Evolutionary conservation across 2,113 vertebrate species (phyloP), one percentile per base, ranked within the genome.

Genomic region (Percina caprodes): DNA sequence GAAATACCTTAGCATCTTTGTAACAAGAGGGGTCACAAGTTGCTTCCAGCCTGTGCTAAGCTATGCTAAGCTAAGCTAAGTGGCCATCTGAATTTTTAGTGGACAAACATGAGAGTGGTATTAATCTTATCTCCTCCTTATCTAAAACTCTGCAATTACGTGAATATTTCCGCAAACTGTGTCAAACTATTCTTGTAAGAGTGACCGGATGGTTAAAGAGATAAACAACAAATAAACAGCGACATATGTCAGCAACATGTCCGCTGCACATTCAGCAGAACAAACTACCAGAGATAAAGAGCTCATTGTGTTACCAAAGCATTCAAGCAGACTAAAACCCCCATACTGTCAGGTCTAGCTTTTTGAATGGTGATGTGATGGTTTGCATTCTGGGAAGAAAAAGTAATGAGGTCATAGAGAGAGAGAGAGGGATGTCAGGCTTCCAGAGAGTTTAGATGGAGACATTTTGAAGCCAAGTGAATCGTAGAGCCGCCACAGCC

Each of bases 401-500:
- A 54, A 69, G 72, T 56, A 58, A 71, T n/a, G 42, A 69, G 86
- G 74, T 84, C 56, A 74, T n/a, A 67, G 9, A 26, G 59, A 65
- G 7, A 45, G 52, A 55, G 18, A 56, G 24, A 23, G 60, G 55
- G 59, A 83, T 69, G 81, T 88, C 71, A 82, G 65, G 48, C 61
- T 80, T 67, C 71, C 65, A 54, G 77, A 75, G 82, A 86, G 74
- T 79, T 86, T 71, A 81, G 69, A 62, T 74, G 33, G 69, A 88
- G 81, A 86, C 24, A 12, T 69, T 75, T 16, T 39, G 63, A 85
- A 77, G 68, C 60, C 66, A 42, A 58, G 45, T 69, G 77, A 82
- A 65, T 70, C 35, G 63, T 73, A 68, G 63, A 85, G 74, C 80
- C 67, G 39, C 82, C 74, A 58, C 84, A 86, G 86, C 86, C 88